Percentiles rank a stretch among this genome's conserved stretches.
Evolutionary conservation across 2,113 vertebrate species (phyloP).

Genomic region (Cyprinodon tularosa): DNA sequence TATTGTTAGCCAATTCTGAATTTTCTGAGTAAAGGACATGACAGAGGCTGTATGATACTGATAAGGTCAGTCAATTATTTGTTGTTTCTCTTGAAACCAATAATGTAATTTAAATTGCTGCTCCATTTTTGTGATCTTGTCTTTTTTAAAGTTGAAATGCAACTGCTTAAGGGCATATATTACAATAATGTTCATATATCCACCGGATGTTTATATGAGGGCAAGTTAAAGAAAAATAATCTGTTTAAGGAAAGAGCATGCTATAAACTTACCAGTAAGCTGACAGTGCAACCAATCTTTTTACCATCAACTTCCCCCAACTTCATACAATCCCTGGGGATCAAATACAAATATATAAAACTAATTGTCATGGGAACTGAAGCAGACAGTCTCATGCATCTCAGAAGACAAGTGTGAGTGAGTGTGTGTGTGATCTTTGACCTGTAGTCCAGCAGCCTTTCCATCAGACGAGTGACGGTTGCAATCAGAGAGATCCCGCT

Average conservation of each 20-base stretch:
- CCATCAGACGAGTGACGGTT: slow-evolving; percentile 97
- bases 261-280: slow-evolving; percentile 88
- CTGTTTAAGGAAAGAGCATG: neutral
- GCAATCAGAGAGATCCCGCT: slow-evolving; percentile 96
- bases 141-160: neutral
- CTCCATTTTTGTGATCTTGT: too few species aligned
- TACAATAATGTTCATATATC: neutral
- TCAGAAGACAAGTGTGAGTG: neutral
- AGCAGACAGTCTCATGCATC: neutral
- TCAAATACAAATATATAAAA: slow-evolving; percentile 50
- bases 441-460: slow-evolving; percentile 97
- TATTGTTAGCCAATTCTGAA: neutral
- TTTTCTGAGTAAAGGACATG: neutral
- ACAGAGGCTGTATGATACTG: neutral
- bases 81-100: neutral
- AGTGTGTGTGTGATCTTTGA: slow-evolving; percentile 42
- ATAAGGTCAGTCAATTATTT: neutral
- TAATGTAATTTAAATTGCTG: neutral
- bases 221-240: neutral
- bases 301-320: slow-evolving; percentile 97
- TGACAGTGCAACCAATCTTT: slow-evolving; percentile 98
- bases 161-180: neutral
- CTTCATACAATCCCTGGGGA: slow-evolving; percentile 95
- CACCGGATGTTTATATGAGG: neutral
- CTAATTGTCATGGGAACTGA: neutral